Evolutionary conservation across 2,888 invertebrate genomes (phyloP).

Genomic region (Acleris emargana): DNA sequence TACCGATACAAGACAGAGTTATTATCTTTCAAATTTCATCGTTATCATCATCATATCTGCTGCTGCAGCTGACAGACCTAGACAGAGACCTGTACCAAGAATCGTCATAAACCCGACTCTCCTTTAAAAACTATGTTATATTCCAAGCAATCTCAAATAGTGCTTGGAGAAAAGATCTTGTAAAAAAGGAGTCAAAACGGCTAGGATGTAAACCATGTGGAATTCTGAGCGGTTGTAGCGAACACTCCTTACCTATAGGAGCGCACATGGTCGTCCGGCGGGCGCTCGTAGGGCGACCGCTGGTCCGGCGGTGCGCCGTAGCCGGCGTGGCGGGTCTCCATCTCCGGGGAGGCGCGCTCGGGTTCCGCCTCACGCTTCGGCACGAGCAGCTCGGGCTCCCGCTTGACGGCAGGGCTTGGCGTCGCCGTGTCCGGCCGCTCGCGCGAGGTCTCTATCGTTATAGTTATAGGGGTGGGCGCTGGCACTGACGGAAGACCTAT

Average conservation of each 20-base stretch:
- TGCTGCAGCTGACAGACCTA: too few species aligned
- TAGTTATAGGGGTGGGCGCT: constrained; percentile 45
- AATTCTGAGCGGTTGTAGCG: background rate
- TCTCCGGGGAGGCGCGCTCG: constrained; percentile 89
- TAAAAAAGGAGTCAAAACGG: too few species aligned
- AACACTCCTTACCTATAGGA: constrained; percentile 79
- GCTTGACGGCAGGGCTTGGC: constrained; percentile 75
- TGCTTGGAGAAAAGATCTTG: too few species aligned
- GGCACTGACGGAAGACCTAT: constrained; percentile 39
- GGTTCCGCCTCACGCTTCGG: constrained; percentile 87
- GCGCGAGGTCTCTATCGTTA: constrained; percentile 42
- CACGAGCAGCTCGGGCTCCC: constrained; percentile 84
- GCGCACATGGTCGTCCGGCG: constrained; percentile 84
- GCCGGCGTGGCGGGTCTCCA: constrained; percentile 87
- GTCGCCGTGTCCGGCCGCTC: constrained; percentile 55
- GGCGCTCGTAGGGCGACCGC: constrained; percentile 87
- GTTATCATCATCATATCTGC: too few species aligned
- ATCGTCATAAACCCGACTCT: too few species aligned
- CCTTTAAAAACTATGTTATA: too few species aligned
- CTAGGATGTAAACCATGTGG: too few species aligned
- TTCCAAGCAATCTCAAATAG: too few species aligned
- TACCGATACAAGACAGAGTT: too few species aligned
- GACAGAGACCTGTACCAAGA: too few species aligned
- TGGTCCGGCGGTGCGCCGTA: constrained; percentile 88
- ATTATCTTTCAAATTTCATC: too few species aligned